These are phyloP conservation scores for Penaeus monodon DNA, from an alignment of 2,888 invertebrate species.

Conservation along the genomic window DNA sequence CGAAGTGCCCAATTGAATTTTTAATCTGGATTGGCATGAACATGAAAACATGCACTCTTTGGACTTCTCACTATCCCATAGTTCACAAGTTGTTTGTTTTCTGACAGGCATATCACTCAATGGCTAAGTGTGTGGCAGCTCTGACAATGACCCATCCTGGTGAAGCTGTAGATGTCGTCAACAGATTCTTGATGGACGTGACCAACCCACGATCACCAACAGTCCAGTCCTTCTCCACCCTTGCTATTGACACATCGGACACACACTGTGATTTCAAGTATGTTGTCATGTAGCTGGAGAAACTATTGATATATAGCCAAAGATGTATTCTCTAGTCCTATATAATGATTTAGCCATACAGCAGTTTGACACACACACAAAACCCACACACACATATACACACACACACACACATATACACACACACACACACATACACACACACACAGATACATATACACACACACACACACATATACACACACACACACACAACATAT, in stretches of 20 bases:
- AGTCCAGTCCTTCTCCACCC: constrained; percentile 90
- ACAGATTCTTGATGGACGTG: constrained; percentile 80
- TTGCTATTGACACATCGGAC: constrained; percentile 96
- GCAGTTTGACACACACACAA: too few species aligned
- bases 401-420: too few species aligned
- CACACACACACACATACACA: too few species aligned
- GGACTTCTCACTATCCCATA: not conserved
- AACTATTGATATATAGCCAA: not conserved
- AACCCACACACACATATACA: too few species aligned
- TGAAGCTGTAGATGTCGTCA: constrained; percentile 78
- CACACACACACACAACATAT: too few species aligned
- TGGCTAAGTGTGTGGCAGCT: constrained; percentile 96
- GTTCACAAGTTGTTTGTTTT: constrained; percentile 10
- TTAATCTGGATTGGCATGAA: too few species aligned
- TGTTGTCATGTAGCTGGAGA: not conserved
- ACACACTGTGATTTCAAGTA: constrained; percentile 81
- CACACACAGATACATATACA: too few species aligned
- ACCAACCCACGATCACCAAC: constrained; percentile 77
- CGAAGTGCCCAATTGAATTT: too few species aligned
- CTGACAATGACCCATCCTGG: constrained; percentile 84
- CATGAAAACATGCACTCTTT: not conserved
- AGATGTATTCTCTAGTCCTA: not conserved
- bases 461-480: too few species aligned
- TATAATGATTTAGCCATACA: too few species aligned
- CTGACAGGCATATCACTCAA: constrained; percentile 86